Evolutionary conservation across 2,797 vertebrate genomes (phyloP).

Genomic region (Hydrocynus forskahlii): DNA sequence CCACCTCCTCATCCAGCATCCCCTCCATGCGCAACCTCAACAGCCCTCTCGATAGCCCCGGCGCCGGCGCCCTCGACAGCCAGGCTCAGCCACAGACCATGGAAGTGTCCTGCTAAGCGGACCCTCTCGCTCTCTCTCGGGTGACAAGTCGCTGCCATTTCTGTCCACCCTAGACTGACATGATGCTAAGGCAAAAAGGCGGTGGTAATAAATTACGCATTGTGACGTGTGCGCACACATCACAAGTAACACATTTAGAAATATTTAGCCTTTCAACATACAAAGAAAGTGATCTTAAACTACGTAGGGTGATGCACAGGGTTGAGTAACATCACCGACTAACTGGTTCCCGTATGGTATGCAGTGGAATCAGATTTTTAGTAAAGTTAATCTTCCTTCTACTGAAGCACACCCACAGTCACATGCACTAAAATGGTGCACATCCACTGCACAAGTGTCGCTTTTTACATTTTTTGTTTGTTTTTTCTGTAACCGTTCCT

Average conservation of each 20-base stretch:
- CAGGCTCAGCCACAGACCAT: constrained; percentile 89
- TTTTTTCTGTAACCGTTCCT: not conserved
- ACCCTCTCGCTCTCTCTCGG: not conserved
- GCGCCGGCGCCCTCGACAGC: constrained; percentile 79
- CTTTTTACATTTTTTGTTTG: not conserved
- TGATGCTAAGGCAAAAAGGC: constrained; percentile 54
- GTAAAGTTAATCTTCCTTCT: not conserved
- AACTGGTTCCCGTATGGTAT: no score
- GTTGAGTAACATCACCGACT: not conserved
- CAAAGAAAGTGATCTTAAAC: constrained; percentile 30
- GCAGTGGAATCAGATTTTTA: not conserved
- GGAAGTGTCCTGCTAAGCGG: constrained; percentile 92
- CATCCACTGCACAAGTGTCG: not conserved
- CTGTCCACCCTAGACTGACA: constrained; percentile 49
- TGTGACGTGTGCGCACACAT: constrained; percentile 71
- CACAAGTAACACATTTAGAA: constrained; percentile 65
- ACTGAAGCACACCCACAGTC: not conserved
- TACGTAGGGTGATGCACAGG: not conserved
- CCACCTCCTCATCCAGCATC: constrained; percentile 91
- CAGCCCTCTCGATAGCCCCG: constrained; percentile 84
- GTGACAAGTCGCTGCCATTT: constrained; percentile 63
- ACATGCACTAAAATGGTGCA: not conserved
- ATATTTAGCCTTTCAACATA: constrained; percentile 60
- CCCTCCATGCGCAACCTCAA: constrained; percentile 83
- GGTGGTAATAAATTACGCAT: constrained; percentile 70